These are phyloP conservation scores for Porites lobata DNA, from an alignment of 92 coral and sea anemone genomes.

Conservation along the genomic window DNA sequence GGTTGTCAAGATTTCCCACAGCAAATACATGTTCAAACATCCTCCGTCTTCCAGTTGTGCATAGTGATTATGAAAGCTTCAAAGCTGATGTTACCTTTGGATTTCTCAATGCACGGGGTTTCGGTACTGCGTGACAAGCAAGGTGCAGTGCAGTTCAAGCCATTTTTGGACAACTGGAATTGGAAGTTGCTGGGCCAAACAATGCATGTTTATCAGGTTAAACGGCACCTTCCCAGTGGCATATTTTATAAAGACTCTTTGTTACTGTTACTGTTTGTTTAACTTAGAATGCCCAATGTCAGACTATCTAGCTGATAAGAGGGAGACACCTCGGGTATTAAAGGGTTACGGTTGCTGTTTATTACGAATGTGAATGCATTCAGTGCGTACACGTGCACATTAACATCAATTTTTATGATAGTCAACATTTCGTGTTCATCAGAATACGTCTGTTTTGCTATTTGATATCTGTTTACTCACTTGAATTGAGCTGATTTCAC, in stretches of 20 bases:
- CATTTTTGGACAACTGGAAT: conserved; percentile 11
- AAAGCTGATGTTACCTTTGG: conserved; percentile 81
- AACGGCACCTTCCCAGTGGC: no score
- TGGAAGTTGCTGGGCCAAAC: conserved; percentile 8
- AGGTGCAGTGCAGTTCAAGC: conserved; percentile 20
- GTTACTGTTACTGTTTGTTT: no score
- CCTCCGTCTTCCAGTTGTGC: conserved; percentile 72
- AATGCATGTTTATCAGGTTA: background rate
- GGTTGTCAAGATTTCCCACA: conserved; percentile 73
- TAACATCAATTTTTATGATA: background rate
- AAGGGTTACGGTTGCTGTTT: background rate
- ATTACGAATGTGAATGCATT: background rate
- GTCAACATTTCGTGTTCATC: conserved; percentile 23
- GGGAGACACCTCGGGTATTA: background rate
- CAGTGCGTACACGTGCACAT: background rate
- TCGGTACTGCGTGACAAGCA: conserved; percentile 71
- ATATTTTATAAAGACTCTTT: no score
- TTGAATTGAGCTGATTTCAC: conserved; percentile 27
- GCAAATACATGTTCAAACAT: conserved; percentile 78
- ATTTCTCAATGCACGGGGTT: conserved; percentile 69
- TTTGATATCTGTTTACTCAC: conserved; percentile 27
- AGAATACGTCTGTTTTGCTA: conserved; percentile 9
- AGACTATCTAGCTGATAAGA: background rate
- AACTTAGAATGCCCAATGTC: background rate
- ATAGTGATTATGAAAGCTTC: conserved; percentile 69